Base-by-base conservation (phyloP, 2,113 vertebrate species). In the Corvus hawaiiensis region DNA sequence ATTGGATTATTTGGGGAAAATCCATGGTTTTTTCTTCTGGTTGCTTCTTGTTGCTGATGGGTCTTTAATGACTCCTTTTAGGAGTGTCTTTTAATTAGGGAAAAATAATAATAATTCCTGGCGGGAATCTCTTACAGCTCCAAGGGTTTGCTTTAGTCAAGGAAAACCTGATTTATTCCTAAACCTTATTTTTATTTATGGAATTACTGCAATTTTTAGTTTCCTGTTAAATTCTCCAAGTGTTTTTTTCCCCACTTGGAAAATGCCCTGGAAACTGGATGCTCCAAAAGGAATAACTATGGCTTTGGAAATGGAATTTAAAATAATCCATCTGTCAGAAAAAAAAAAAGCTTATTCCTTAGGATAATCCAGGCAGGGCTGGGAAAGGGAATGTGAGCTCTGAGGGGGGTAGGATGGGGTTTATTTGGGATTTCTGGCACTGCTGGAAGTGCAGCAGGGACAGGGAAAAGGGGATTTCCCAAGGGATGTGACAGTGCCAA, bases 401-500 rank as follows among this genome's bases (percentile, higher is more conserved):
- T 27, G 2, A 3, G 7, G 1, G 23, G 54, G 37, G 2, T 5
- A 4, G 48, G 35, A 4, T 15, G 66, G 48, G 37, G 11, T 23
- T 83, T 41, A 1, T 80, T 44, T 41, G 24, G 58, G 44, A 19
- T 74, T 78, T 18, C 10, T 44, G 44, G 67, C 28, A 13, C n/a
- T 9, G n/a, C 2, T 32, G 6, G 64, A 26, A 33, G 9, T 3
- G 39, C 32, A 43, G 58, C 3, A 14, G 14, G 41, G 43, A 9
- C 4, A 3, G 4, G 39, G 49, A 24, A 5, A 5, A 9, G 3
- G 7, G 18, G 2, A 9, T 77, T 54, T 58, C 23, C 32, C 2
- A 7, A 17, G 33, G 2, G 22, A 10, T 3, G 12, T 1, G 74
- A 1, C 7, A 7, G 30, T 4, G 5, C 13, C 0, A 6, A 1